A percentile compares a stretch with the other conserved stretches of the same genome.
Evolutionary conservation across 2,113 vertebrate species (phyloP).

Genomic region (Galbula dea): DNA sequence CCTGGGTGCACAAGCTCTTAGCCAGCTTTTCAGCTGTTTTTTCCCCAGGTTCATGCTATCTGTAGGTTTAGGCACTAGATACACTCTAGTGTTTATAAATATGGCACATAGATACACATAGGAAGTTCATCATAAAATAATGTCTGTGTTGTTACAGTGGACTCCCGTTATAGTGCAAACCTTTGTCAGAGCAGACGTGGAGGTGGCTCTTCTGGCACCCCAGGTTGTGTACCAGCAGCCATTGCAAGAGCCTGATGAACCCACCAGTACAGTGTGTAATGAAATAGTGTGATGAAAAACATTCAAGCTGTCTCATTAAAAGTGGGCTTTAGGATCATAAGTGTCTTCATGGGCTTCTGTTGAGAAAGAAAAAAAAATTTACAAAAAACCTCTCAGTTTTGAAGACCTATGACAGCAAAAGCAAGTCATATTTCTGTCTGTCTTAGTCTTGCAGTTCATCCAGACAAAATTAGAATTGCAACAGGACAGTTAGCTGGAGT

Average conservation of each 20-base stretch:
- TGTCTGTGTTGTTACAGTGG: neutral
- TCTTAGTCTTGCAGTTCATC: slow-evolving; percentile 92
- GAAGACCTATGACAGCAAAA: slow-evolving; percentile 54
- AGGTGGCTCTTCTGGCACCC: neutral
- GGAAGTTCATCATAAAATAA: neutral
- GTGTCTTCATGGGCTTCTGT: slow-evolving; percentile 23
- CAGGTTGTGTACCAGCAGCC: neutral
- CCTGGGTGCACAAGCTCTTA: neutral
- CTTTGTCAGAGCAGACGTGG: neutral
- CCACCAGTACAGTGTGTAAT: neutral
- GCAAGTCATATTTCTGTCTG: slow-evolving; percentile 66
- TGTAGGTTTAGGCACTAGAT: neutral
- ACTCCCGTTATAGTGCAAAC: neutral
- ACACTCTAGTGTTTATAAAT: neutral
- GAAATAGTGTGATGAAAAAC: neutral
- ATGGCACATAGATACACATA: neutral
- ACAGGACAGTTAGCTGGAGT: slow-evolving; percentile 98
- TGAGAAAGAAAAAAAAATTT: neutral
- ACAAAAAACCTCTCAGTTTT: slow-evolving; percentile 32
- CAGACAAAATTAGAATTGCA: slow-evolving; percentile 97
- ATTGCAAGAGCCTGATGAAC: neutral
- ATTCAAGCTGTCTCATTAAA: neutral
- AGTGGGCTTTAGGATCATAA: neutral
- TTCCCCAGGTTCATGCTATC: neutral
- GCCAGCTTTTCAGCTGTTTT: neutral